Evolutionary conservation across 2,797 vertebrate genomes (phyloP), one percentile per base, ranked within the genome.

Genomic region (Enteromius treurensis): DNA sequence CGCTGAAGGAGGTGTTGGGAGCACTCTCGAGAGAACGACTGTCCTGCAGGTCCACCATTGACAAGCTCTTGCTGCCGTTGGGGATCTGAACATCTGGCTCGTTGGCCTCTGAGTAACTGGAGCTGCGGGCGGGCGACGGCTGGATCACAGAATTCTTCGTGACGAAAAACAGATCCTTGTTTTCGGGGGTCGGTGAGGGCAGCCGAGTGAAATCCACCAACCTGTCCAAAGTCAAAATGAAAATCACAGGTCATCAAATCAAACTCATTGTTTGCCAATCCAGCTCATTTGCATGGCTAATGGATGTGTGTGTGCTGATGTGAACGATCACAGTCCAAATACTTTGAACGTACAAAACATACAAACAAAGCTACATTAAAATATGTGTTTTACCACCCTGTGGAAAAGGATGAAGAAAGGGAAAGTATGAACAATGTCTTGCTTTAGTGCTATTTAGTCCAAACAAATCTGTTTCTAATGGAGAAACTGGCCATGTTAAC

Each of bases 171-270:
- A 95, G 82, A 58, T 95, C 97, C 94, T 99, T 99, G 95, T 99
- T 99, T 95, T 98, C 97, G 64, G 97, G 97, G 90, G 98, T 99
- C 77, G 98, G 97, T 91, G 98, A 99, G 14, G 98, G 98, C 92
- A 99, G 96, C 90, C 98, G 95, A 90, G 98, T 99, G 93, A 98
- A 98, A 92, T 99, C 97, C 91, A 98, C 95, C 93, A 98, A 93
- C 91, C 98, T 97, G 95, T 87, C 64, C 49, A 82, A 51, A 10
- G 26, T 60, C 32, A 53, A 62, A 53, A 64, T 37, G 14, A 88
- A 91, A 53, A 79, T 71, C 51, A 80, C 23, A 47, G 62, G 91
- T 89, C 93, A 7, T 37, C 58, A 79, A 74, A 74, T 60, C 37
- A 51, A 78, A 65, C 40, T 80, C 37, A 49, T 80, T 65, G 77